Conservation (phyloP, 2,113 vertebrate species). For the Neotoma lepida region DNA sequence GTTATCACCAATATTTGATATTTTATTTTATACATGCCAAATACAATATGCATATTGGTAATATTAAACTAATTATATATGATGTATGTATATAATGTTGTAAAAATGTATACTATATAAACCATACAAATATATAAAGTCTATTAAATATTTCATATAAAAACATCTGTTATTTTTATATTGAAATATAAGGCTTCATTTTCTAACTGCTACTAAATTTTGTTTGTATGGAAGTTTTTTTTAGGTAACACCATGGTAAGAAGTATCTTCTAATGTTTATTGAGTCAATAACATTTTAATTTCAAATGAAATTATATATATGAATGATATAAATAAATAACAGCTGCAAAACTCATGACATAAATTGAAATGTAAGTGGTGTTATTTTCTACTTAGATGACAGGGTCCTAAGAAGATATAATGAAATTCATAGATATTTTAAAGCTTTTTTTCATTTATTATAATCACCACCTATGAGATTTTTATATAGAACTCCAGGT, state of each 20-base stretch:
- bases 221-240: not conserved
- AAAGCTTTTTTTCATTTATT: not conserved
- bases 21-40: not conserved
- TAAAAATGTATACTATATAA: not conserved
- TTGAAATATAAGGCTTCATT: constrained; percentile 36
- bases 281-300: constrained; percentile 63
- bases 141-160: not conserved
- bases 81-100: not conserved
- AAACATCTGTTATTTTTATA: constrained; percentile 1
- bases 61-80: not conserved
- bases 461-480: not conserved
- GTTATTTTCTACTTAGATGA: constrained; percentile 43
- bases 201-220: constrained; percentile 31
- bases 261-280: constrained; percentile 29
- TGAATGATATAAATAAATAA: constrained; percentile 63
- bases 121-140: not conserved
- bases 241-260: constrained; percentile 14
- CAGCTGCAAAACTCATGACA: constrained; percentile 28
- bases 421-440: constrained; percentile 36
- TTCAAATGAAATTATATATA: constrained; percentile 69
- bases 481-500: constrained; percentile 51
- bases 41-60: not conserved
- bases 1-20: not conserved
- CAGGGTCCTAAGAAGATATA: constrained; percentile 29
- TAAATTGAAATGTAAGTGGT: constrained; percentile 56